phyloP scores from a whole-genome alignment of 2,888 invertebrate genomes.

The Ectemnius continuus region DNA sequence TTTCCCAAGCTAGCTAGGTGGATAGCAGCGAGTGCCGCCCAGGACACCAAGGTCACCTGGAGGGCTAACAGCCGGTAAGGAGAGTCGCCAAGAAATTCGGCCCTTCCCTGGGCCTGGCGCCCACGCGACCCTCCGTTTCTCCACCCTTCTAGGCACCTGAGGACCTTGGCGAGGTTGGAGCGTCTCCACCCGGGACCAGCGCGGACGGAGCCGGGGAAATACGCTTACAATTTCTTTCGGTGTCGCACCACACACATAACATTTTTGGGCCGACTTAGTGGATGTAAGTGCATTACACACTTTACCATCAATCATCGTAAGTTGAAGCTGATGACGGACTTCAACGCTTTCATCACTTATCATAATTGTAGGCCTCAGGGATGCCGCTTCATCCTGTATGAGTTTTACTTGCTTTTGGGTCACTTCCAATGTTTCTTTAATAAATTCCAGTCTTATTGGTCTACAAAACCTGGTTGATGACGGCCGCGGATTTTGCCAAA shows the following conservation, averaged over 20 bases:
- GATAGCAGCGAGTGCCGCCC: too few relatives aligned
- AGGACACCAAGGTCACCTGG: too few relatives aligned
- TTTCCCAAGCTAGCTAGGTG: too few relatives aligned
- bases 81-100: too few relatives aligned
- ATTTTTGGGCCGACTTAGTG: background rate
- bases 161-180: too few relatives aligned
- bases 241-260: constrained; percentile 6
- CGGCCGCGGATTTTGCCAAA: background rate
- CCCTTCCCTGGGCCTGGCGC: too few relatives aligned
- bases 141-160: too few relatives aligned
- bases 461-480: constrained; percentile 6
- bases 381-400: background rate
- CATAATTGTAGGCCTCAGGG: background rate
- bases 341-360: background rate
- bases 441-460: constrained; percentile 8
- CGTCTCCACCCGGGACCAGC: too few relatives aligned
- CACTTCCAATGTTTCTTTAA: constrained; percentile 3
- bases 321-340: background rate
- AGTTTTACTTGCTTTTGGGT: background rate
- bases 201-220: too few relatives aligned
- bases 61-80: too few relatives aligned
- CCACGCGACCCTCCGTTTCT: too few relatives aligned
- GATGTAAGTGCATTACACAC: background rate
- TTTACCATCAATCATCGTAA: constrained; percentile 15
- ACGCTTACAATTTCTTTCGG: too few relatives aligned